phyloP scores from a whole-genome alignment of 1,140 invertebrate genomes.

The Caerostris extrusa region DNA sequence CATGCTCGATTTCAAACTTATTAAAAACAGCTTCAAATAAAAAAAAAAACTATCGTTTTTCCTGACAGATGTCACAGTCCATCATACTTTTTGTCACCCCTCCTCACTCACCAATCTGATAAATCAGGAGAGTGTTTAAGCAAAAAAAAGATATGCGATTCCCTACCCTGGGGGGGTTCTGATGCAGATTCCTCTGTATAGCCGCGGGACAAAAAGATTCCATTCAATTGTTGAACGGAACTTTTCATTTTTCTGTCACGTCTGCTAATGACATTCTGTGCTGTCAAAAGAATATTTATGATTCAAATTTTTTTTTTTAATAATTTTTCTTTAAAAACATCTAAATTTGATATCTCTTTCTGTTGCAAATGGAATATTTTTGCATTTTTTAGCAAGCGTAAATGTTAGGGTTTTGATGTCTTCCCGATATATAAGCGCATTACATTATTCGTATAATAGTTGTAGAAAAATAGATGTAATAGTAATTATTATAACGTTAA shows the following conservation, averaged over 20 bases:
- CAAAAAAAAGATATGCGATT: constrained; percentile 70
- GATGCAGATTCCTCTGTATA: constrained; percentile 41
- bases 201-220: constrained; percentile 51
- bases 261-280: constrained; percentile 57
- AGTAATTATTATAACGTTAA: no score
- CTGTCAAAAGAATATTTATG: constrained; percentile 48
- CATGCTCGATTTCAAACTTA: no score
- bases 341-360: background rate
- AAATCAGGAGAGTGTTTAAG: constrained; percentile 49
- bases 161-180: constrained; percentile 6
- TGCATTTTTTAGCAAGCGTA: background rate
- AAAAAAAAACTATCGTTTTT: background rate
- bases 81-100: constrained; percentile 46
- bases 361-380: background rate
- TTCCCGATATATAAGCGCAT: no score
- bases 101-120: constrained; percentile 22
- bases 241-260: constrained; percentile 11
- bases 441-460: no score
- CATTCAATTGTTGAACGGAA: constrained; percentile 62
- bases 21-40: no score
- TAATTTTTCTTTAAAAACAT: background rate
- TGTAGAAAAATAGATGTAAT: no score
- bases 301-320: background rate
- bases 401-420: background rate
- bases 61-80: background rate